Percentiles rank a stretch among this genome's conserved stretches.
These are phyloP conservation scores for Anaspis maculata DNA, from an alignment of 2,888 invertebrate species.

Conservation along the genomic window DNA sequence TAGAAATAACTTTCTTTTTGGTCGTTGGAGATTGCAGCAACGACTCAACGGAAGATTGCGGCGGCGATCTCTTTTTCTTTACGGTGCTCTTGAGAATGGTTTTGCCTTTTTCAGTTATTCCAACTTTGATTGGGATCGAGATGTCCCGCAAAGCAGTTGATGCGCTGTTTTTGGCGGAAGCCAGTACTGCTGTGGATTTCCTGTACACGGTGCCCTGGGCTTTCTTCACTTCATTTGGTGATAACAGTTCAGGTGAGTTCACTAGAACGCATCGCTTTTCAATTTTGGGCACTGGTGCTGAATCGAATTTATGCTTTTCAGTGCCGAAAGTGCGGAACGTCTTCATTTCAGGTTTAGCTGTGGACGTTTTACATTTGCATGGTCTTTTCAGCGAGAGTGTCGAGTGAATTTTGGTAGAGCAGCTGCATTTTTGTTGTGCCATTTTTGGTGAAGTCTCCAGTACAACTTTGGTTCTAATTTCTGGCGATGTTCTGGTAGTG, in stretches of 20 bases:
- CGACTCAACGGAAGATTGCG: conserved; percentile 14
- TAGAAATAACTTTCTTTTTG: conserved; percentile 15
- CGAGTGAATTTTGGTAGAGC: too few species aligned
- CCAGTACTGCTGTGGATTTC: conserved; percentile 38
- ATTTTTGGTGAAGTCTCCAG: conserved; percentile 10
- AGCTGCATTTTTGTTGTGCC: not conserved
- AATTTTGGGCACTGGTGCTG: conserved; percentile 29
- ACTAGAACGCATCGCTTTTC: conserved; percentile 20
- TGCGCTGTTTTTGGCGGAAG: conserved; percentile 24
- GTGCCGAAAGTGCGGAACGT: conserved; percentile 47
- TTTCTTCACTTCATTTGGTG: conserved; percentile 51
- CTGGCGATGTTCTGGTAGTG: conserved; percentile 31
- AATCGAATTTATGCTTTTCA: conserved; percentile 46
- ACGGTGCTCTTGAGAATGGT: conserved; percentile 23
- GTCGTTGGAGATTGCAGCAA: conserved; percentile 17
- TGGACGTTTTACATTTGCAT: conserved; percentile 11
- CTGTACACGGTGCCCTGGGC: conserved; percentile 39
- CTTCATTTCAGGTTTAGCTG: conserved; percentile 14
- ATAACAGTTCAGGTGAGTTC: conserved; percentile 49
- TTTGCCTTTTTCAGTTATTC: conserved; percentile 35
- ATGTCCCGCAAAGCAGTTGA: not conserved
- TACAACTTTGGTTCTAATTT: conserved; percentile 37
- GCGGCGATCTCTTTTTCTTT: conserved; percentile 12
- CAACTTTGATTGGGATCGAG: conserved; percentile 38
- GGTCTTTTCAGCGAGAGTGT: too few species aligned